Conservation (phyloP, 2,888 invertebrate species). For the Drosophila koepferae region DNA sequence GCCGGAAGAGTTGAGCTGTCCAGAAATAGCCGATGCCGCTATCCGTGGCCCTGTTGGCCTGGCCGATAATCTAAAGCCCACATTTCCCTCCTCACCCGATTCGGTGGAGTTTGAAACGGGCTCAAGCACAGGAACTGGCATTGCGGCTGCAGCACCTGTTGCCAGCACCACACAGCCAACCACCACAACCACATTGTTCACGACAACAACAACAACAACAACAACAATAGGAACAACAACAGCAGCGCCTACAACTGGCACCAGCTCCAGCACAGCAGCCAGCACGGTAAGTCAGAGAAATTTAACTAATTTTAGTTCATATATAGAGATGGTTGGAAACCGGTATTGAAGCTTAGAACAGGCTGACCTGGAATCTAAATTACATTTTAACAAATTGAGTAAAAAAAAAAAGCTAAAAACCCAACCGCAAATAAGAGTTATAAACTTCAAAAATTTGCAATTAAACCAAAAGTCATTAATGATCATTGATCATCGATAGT, state of each 20-base stretch:
- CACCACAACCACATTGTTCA: slow-evolving; percentile 39
- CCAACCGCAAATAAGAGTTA: too few species aligned
- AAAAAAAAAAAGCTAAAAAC: too few species aligned
- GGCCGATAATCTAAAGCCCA: slow-evolving; percentile 84
- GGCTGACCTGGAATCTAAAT: not conserved
- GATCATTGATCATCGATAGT: too few species aligned
- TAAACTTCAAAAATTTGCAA: too few species aligned
- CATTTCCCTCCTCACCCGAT: slow-evolving; percentile 72
- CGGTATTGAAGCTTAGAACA: not conserved
- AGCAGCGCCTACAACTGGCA: slow-evolving; percentile 56
- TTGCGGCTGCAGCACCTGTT: slow-evolving; percentile 50
- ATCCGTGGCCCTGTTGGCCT: slow-evolving; percentile 84
- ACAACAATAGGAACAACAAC: slow-evolving; percentile 55
- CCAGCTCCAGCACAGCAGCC: slow-evolving; percentile 58
- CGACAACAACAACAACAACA: slow-evolving; percentile 52
- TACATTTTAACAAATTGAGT: not conserved
- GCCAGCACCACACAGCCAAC: slow-evolving; percentile 50
- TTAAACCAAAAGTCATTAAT: too few species aligned
- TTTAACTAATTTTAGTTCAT: not conserved
- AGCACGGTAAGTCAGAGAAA: slow-evolving; percentile 48
- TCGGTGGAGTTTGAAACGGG: slow-evolving; percentile 62
- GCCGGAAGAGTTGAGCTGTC: slow-evolving; percentile 90
- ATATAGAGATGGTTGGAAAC: not conserved
- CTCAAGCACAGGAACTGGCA: slow-evolving; percentile 50
- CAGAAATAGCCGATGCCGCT: slow-evolving; percentile 86